Percentiles rank a stretch among this genome's conserved stretches.
These are phyloP conservation scores for Apeltes quadracus DNA, from an alignment of 2,113 vertebrate species.

Conservation along the genomic window DNA sequence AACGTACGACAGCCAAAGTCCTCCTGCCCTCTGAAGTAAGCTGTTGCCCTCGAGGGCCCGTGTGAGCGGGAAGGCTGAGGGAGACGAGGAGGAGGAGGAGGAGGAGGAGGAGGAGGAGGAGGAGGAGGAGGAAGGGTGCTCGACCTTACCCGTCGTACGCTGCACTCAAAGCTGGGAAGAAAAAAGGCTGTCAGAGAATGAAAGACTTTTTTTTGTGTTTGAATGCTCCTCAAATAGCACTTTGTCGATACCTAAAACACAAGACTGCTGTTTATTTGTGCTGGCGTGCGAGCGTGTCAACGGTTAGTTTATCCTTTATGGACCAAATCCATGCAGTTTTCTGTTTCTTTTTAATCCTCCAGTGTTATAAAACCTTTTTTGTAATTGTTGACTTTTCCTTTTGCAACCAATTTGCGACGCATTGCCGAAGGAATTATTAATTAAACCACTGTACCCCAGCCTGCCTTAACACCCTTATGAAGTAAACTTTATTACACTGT, in stretches of 20 bases:
- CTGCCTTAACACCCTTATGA: neutral
- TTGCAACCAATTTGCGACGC: neutral
- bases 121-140: constrained; percentile 19
- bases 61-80: constrained; percentile 40
- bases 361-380: neutral
- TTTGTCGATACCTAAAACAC: neutral
- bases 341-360: neutral
- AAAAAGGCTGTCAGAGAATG: neutral
- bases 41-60: too few species aligned
- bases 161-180: neutral
- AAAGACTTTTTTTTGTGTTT: neutral
- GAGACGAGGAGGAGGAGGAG: constrained; percentile 31
- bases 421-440: neutral
- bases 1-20: constrained; percentile 71
- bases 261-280: neutral
- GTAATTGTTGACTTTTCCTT: neutral
- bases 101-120: too few species aligned
- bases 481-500: too few species aligned
- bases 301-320: too few species aligned
- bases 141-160: constrained; percentile 52
- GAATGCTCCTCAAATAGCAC: neutral
- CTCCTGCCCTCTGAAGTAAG: constrained; percentile 61
- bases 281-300: neutral
- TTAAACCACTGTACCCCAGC: neutral
- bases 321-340: neutral